phyloP scores from a whole-genome alignment of 1,140 invertebrate genomes.

The Philaenus spumarius region DNA sequence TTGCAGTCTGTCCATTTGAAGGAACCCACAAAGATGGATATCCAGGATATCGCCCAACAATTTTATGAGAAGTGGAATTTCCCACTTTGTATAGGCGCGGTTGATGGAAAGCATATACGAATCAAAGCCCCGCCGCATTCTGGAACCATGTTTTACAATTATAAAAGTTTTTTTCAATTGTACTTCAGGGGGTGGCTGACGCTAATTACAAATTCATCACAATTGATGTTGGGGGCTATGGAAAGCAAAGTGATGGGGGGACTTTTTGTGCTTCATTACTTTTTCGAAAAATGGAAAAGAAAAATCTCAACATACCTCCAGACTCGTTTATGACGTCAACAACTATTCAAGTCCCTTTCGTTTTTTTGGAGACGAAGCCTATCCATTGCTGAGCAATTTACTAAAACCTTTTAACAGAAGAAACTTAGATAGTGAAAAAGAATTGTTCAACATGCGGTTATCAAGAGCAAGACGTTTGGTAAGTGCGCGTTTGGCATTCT shows the following conservation, averaged over 20 bases:
- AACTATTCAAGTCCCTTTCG: constrained; percentile 13
- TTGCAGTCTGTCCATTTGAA: too few relatives aligned
- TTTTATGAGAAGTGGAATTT: too few relatives aligned
- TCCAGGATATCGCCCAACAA: too few relatives aligned
- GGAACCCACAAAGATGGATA: too few relatives aligned
- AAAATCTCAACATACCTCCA: constrained; percentile 3
- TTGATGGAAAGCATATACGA: too few relatives aligned
- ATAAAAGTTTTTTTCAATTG: constrained; percentile 38
- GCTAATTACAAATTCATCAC: constrained; percentile 41
- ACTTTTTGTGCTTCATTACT: constrained; percentile 17
- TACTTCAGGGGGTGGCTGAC: constrained; percentile 44
- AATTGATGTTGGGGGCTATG: constrained; percentile 42
- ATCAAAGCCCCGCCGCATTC: too few relatives aligned
- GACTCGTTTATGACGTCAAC: neutral
- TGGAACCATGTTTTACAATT: constrained; percentile 31
- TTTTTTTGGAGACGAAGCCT: constrained; percentile 40
- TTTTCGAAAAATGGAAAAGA: too few relatives aligned
- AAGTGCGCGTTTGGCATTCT: constrained; percentile 49
- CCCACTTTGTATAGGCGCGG: too few relatives aligned
- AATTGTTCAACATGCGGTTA: constrained; percentile 38
- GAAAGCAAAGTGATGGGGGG: constrained; percentile 37
- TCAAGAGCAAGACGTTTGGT: constrained; percentile 36
- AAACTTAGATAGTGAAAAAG: constrained; percentile 32
- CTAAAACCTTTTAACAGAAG: constrained; percentile 42
- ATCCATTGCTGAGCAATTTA: constrained; percentile 39